Evolutionary conservation across 2,888 invertebrate genomes (phyloP).

Genomic region (Microchrysa polita): DNA sequence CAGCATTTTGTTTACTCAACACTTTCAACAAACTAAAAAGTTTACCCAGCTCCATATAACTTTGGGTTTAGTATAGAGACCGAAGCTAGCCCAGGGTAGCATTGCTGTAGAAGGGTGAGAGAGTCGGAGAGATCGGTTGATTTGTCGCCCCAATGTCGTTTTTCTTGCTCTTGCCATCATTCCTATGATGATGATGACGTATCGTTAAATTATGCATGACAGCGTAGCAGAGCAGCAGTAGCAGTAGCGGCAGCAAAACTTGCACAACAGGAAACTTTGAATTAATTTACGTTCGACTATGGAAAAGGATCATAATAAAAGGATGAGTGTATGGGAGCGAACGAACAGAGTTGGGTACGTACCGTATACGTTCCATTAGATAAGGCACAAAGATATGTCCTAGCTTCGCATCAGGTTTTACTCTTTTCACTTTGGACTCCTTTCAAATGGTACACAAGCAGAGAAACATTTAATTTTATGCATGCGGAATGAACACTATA

Average conservation of each 20-base stretch:
- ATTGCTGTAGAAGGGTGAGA: not conserved
- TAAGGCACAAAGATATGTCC: not conserved
- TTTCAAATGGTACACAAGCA: not conserved
- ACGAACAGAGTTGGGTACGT: not conserved
- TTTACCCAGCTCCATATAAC: not conserved
- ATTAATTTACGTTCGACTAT: conserved; percentile 36
- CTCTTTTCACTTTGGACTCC: no score
- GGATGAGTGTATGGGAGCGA: not conserved
- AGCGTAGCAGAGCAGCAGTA: no score
- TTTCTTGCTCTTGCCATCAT: not conserved
- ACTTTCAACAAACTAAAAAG: not conserved
- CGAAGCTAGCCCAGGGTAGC: not conserved
- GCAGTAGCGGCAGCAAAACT: no score
- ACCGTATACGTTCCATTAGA: not conserved
- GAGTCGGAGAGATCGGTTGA: not conserved
- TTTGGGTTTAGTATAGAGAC: no score
- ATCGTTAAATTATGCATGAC: conserved; percentile 33
- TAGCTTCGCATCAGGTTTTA: no score
- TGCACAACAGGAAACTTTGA: conserved; percentile 41
- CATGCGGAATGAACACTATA: conserved; percentile 25
- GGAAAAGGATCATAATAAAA: conserved; percentile 3
- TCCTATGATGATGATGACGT: not conserved
- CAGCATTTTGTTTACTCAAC: conserved; percentile 35
- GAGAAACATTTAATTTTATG: conserved; percentile 15
- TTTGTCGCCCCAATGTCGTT: not conserved